A percentile compares a stretch with the other conserved stretches of the same genome.
Evolutionary conservation across 1,140 invertebrate genomes (phyloP).

Genomic region (Drosophila lowei): DNA sequence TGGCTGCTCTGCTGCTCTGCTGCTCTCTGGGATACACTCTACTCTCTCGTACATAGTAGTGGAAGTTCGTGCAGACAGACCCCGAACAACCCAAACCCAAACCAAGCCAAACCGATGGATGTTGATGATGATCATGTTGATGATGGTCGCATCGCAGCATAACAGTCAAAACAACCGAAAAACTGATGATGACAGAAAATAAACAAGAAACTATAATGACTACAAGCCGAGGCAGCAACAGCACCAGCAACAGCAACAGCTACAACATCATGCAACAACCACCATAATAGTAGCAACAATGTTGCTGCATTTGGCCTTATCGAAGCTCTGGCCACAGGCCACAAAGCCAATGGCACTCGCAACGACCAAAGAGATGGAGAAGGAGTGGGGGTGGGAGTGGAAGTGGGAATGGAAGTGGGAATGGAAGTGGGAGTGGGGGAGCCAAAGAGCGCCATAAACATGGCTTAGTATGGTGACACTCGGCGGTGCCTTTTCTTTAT

Average conservation of each 20-base stretch:
- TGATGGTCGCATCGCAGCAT: conserved; percentile 37
- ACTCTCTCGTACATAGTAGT: conserved; percentile 8
- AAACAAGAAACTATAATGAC: conserved; percentile 52
- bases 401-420: not conserved
- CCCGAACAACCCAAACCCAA: too few species aligned
- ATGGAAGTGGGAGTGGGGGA: not conserved
- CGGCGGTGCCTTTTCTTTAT: conserved; percentile 10
- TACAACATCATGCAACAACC: conserved; percentile 21
- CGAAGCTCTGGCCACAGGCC: conserved; percentile 8
- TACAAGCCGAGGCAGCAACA: conserved; percentile 7
- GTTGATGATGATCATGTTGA: conserved; percentile 35
- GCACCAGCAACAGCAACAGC: conserved; percentile 38
- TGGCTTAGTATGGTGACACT: conserved; percentile 43
- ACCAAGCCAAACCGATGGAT: conserved; percentile 37
- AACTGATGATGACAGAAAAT: conserved; percentile 56
- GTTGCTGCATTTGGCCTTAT: conserved; percentile 43
- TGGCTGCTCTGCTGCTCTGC: not conserved
- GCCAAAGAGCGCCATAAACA: conserved; percentile 30
- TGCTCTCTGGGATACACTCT: conserved; percentile 13
- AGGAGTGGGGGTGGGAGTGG: too few species aligned
- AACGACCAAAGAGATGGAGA: too few species aligned
- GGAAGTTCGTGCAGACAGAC: conserved; percentile 52
- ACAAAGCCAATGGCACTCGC: too few species aligned
- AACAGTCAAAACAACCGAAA: conserved; percentile 48
- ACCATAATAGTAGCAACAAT: conserved; percentile 35